Percentiles rank a stretch among this genome's conserved stretches.
phyloP scores from a whole-genome alignment of 2,797 vertebrate genomes.

The Scomberomorus guttatus region DNA sequence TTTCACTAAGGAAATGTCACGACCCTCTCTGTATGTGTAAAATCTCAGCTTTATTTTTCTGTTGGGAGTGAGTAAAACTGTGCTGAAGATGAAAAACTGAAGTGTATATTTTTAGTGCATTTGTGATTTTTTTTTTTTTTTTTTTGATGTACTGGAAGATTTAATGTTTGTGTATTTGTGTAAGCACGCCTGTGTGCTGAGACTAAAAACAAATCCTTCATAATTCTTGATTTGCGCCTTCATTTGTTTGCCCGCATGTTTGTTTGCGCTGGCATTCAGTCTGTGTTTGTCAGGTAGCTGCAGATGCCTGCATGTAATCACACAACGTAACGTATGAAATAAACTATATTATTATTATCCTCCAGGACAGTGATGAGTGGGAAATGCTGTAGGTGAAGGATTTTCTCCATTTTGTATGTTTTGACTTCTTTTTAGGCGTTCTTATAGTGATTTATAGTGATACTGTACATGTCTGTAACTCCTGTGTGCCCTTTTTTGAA shows the following conservation, averaged over 20 bases:
- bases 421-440: not conserved
- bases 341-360: constrained; percentile 36
- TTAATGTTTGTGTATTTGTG: constrained; percentile 44
- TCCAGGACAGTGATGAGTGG: not conserved
- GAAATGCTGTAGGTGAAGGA: not conserved
- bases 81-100: not conserved
- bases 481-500: not conserved
- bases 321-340: constrained; percentile 30
- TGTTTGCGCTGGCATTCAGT: constrained; percentile 52
- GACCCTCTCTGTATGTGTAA: constrained; percentile 13
- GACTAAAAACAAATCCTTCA: constrained; percentile 41
- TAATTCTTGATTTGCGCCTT: constrained; percentile 43
- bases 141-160: constrained; percentile 39
- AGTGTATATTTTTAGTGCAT: constrained; percentile 24
- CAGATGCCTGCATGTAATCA: constrained; percentile 35
- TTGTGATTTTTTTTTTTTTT: too few species aligned
- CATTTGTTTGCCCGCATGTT: constrained; percentile 42
- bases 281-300: constrained; percentile 38
- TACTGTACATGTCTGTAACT: too few species aligned
- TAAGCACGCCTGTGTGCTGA: constrained; percentile 6
- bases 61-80: too few species aligned
- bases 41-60: constrained; percentile 7
- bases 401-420: not conserved
- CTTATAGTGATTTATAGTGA: not conserved
- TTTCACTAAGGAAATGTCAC: constrained; percentile 20